Percentiles rank a stretch among this genome's conserved stretches.
Evolutionary conservation across 2,888 invertebrate species (phyloP).

Genomic region (Ypsolopha sequella): DNA sequence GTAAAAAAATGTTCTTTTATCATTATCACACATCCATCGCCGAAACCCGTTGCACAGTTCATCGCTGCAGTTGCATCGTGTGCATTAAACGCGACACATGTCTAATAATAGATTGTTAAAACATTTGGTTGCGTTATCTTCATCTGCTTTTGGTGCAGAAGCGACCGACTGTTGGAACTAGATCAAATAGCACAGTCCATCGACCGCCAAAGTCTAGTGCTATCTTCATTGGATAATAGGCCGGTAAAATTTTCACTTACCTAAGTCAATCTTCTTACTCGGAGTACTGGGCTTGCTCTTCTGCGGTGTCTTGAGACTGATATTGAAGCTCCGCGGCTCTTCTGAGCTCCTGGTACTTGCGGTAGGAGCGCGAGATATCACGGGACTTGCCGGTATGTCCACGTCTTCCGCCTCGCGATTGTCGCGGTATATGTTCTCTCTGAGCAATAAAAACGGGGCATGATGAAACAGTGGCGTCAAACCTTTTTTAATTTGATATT

Average conservation of each 20-base stretch:
- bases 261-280: slow-evolving; percentile 70
- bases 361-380: slow-evolving; percentile 10
- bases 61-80: too few relatives aligned
- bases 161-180: too few relatives aligned
- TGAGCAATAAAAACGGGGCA: slow-evolving; percentile 15
- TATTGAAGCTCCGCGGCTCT: slow-evolving; percentile 29
- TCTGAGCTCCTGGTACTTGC: slow-evolving; percentile 5
- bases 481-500: not conserved
- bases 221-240: too few relatives aligned
- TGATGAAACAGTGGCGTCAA: not conserved
- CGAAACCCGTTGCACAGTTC: too few relatives aligned
- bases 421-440: slow-evolving; percentile 70
- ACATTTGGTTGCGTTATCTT: not conserved
- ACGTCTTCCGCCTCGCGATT: slow-evolving; percentile 8
- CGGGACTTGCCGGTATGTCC: not conserved
- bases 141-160: too few relatives aligned
- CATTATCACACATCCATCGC: too few relatives aligned
- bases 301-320: slow-evolving; percentile 42
- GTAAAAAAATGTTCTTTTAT: too few relatives aligned
- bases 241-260: slow-evolving; percentile 21
- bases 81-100: too few relatives aligned
- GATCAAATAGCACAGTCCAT: too few relatives aligned
- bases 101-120: not conserved
- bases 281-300: slow-evolving; percentile 33
- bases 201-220: too few relatives aligned